Percentiles rank a stretch among this genome's conserved stretches.
Conservation (phyloP, 2,797 vertebrate genomes). For the Clarias fuscus region DNA sequence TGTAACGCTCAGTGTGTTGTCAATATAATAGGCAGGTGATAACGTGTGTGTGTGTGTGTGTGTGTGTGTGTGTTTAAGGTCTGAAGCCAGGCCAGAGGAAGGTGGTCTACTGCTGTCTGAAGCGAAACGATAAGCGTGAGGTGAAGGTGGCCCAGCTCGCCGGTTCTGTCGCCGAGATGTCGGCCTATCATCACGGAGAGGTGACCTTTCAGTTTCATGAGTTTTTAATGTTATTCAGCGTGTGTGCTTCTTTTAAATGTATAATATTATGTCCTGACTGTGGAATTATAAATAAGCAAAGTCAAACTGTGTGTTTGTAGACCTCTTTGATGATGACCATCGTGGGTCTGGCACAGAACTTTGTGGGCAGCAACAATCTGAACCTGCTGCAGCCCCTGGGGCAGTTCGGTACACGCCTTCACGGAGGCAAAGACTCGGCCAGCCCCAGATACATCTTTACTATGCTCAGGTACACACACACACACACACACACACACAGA, state of each 20-base stretch:
- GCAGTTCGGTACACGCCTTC: slow-evolving; percentile 95
- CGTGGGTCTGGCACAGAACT: slow-evolving; percentile 93
- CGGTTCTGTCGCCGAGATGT: slow-evolving; percentile 98
- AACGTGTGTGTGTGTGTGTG: too few relatives aligned
- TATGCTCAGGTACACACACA: slow-evolving; percentile 87
- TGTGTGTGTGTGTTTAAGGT: slow-evolving; percentile 70
- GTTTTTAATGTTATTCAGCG: too few relatives aligned
- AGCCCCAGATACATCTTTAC: slow-evolving; percentile 99
- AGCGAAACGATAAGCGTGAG: slow-evolving; percentile 94
- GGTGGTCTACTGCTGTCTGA: slow-evolving; percentile 93
- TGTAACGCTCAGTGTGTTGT: not conserved
- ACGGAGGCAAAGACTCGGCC: slow-evolving; percentile 96
- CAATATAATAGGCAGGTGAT: not conserved
- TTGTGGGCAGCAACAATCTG: slow-evolving; percentile 97
- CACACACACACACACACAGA: not conserved
- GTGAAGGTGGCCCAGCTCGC: slow-evolving; percentile 98
- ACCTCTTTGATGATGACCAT: slow-evolving; percentile 96
- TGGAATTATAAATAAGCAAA: not conserved
- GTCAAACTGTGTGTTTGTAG: slow-evolving; percentile 65
- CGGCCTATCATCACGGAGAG: slow-evolving; percentile 97
- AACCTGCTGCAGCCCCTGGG: slow-evolving; percentile 92
- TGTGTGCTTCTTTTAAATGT: not conserved
- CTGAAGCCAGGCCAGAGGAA: slow-evolving; percentile 97
- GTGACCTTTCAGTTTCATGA: slow-evolving; percentile 60
- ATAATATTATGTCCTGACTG: too few relatives aligned